Base-by-base conservation (phyloP, 2,797 vertebrate species). In the Silurus aristotelis region DNA sequence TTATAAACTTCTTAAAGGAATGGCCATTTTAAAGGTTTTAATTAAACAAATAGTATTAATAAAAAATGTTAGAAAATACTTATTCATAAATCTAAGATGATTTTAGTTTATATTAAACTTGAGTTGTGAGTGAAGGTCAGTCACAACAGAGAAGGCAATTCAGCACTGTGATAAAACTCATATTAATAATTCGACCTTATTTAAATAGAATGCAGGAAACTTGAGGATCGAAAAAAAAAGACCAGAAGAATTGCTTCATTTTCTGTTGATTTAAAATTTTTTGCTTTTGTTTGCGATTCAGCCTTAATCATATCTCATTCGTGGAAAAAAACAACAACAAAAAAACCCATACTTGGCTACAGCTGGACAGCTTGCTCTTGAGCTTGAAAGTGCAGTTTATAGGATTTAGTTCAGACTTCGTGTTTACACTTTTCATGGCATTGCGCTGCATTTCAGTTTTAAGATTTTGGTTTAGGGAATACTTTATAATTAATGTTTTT, bases 161-260 rank as follows among this genome's bases (percentile, higher is more conserved):
- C 68, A 80, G 61, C 13, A 25, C 58, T 82, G 19, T 67, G 81
- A 73, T 76, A 63, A 58, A 81, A 58, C 22, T 77, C 31, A 58
- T 83, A 71, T 80, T 80, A 85, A 80, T 71, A 61, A 68, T 72
- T 71, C 80, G 72, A 86, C 76, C 83, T 85, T 78, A 79, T 90
- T 91, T 85, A 87, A 88, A 85, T 25, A 66, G 88, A 88, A 76
- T 82, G 38, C 17, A 73, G 79, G 80, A 67, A 48, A 63, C 84
- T 87, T 85, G 58, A 90, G 86, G 89, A 86, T 84, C 5, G 46
- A 88, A 84, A 52, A 7, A 48, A 38, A 38, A 82, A 73, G 60
- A 63, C 83, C 77, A 86, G 43, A 70, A 88, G 58, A 66, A 72
- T 80, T 68, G 14, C 88, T 88, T 89, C 89, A 17, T 72, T 90